phyloP scores from a whole-genome alignment of 2,888 invertebrate species.

The Philhelius pedissequus region DNA sequence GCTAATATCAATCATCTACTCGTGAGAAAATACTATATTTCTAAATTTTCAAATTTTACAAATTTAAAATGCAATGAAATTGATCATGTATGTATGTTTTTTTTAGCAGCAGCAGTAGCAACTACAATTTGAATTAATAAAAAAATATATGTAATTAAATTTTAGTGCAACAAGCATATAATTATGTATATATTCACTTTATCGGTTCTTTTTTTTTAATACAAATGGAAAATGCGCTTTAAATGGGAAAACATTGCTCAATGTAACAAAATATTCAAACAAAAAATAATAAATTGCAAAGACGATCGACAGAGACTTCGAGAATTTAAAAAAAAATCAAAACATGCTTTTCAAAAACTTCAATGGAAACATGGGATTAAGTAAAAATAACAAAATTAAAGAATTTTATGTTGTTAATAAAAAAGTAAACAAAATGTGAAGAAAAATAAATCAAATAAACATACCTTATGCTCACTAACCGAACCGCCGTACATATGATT shows the following conservation, averaged over 20 bases:
- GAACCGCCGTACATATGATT: constrained; percentile 70
- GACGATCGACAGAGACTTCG: constrained; percentile 59
- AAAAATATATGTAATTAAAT: background rate
- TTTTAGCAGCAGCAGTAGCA: constrained; percentile 18
- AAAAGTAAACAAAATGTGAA: constrained; percentile 57
- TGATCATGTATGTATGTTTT: background rate
- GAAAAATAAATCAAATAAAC: constrained; percentile 71
- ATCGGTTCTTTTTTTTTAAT: background rate
- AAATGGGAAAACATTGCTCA: constrained; percentile 29
- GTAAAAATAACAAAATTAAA: constrained; percentile 1
- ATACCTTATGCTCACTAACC: constrained; percentile 79
- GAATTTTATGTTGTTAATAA: background rate
- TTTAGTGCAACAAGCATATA: constrained; percentile 58
- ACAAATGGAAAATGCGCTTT: constrained; percentile 13
- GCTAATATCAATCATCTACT: constrained; percentile 32
- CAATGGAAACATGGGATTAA: constrained; percentile 15
- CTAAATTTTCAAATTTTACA: constrained; percentile 7
- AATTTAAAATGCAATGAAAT: constrained; percentile 4
- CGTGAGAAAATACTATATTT: background rate
- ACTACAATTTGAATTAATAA: constrained; percentile 27
- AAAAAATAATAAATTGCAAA: constrained; percentile 44
- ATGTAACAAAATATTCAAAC: constrained; percentile 38
- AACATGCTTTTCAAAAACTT: constrained; percentile 39
- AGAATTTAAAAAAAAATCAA: constrained; percentile 38
- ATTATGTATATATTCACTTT: background rate